Evolutionary conservation across 2,797 vertebrate genomes (phyloP).

Genomic region (Schizothorax lantsangensis): DNA sequence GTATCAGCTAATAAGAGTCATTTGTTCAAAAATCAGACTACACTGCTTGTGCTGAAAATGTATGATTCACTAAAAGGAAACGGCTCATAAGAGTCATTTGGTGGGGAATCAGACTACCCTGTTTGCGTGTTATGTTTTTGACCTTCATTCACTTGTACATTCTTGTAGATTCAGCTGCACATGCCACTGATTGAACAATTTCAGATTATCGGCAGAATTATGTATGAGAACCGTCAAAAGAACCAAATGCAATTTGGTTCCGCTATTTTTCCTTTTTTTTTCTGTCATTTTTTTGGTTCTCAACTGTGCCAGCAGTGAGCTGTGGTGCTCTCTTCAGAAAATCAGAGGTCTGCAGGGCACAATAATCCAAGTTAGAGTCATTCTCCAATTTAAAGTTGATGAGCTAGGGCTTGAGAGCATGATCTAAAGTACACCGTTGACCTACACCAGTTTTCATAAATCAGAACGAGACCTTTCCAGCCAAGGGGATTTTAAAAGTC

Average conservation of each 20-base stretch:
- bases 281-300: not conserved
- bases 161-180: not conserved
- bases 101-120: not conserved
- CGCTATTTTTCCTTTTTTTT: not conserved
- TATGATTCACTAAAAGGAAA: not conserved
- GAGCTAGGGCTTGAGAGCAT: not conserved
- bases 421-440: constrained; percentile 21
- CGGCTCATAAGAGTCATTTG: not conserved
- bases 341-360: constrained; percentile 17
- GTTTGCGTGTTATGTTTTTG: not conserved
- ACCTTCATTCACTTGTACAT: no score
- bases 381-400: constrained; percentile 32
- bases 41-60: not conserved
- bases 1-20: not conserved
- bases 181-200: not conserved
- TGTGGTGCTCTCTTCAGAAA: not conserved
- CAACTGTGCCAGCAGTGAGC: not conserved
- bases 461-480: constrained; percentile 20
- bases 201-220: not conserved
- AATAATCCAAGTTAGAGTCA: constrained; percentile 16
- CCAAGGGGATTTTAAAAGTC: constrained; percentile 35
- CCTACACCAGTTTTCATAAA: constrained; percentile 32
- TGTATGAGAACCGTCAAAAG: not conserved
- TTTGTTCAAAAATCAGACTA: not conserved
- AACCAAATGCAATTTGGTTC: not conserved